phyloP scores from a whole-genome alignment of 2,113 vertebrate genomes.

The Coptodon rendalli region DNA sequence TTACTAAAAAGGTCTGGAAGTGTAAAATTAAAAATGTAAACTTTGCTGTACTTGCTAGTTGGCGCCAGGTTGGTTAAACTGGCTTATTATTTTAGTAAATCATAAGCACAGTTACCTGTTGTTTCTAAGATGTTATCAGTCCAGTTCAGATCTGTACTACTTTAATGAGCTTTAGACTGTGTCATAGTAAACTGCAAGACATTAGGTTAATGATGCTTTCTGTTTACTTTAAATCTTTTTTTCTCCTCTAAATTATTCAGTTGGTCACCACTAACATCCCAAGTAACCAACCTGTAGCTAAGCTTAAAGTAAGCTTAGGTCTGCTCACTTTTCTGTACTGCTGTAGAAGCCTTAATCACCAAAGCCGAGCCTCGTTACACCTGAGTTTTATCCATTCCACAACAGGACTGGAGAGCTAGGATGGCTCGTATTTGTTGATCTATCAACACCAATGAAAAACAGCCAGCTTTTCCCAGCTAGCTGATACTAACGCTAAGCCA shows the following conservation, averaged over 20 bases:
- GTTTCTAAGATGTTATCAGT: neutral
- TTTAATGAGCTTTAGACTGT: neutral
- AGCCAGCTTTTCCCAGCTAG: neutral
- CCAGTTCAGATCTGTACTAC: neutral
- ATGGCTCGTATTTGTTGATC: neutral
- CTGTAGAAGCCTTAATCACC: neutral
- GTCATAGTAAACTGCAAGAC: neutral
- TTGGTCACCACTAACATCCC: neutral
- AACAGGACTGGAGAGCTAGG: neutral
- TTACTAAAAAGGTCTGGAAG: neutral
- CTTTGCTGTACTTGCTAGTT: neutral
- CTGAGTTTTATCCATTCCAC: neutral
- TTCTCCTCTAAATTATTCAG: neutral
- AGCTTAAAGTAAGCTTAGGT: neutral
- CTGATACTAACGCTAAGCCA: neutral
- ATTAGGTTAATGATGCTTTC: neutral
- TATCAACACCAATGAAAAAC: neutral
- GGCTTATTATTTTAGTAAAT: neutral
- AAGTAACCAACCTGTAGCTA: neutral
- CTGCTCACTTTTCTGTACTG: fast-evolving
- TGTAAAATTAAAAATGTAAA: neutral
- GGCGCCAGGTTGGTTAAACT: neutral
- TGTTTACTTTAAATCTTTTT: fast-evolving
- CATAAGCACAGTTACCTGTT: neutral
- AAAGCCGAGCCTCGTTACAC: neutral